Evolutionary conservation across 2,888 invertebrate species (phyloP), one percentile per base, ranked within the genome.

Genomic region (Archaeoteleia sp.): DNA sequence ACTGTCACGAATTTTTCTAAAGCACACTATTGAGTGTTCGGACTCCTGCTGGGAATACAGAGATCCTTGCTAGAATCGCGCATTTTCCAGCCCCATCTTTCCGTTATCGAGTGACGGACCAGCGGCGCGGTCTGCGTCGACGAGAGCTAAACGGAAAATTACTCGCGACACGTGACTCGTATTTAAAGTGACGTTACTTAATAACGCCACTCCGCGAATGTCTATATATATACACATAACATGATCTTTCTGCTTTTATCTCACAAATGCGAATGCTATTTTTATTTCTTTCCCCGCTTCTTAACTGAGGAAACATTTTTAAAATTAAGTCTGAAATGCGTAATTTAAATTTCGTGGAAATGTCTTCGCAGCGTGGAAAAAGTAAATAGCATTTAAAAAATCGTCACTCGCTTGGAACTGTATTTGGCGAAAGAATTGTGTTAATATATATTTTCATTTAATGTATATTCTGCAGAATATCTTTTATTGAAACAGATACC

Each of bases 11-110:
- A 78, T 77, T 79, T 79, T 78, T 82, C 82, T 78, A 83, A 84
- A 84, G 84, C 82, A 82, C 82, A 81, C 83, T 83, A 84, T 83
- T 81, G 84, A 84, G 84, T 84, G 82, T 81, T 81, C 78, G 74
- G 73, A 77, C 75, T 81, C 79, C 76, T 81, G 82, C 76, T 69
- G 78, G 70, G 83, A 84, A 84, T 84, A 83, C 80, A 78, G 82
- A 83, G 75, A 51, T 61, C 62, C 61, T 61, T 67, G 48, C 65
- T 57, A 29, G 67, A 65, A 61, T 72, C 67, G 70, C 67, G 67
- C 45, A 70, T 69, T 73, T 65, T 67, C 70, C 55, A 57, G 49
- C 57, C 58, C 55, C 46, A 63, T 71, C 62, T 53, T 67, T 65
- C 61, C 70, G 67, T 66, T 73, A 72, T 71, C 70, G 70, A 63